Evolutionary conservation across 2,113 vertebrate genomes (phyloP).

Genomic region (Mobula hypostoma): DNA sequence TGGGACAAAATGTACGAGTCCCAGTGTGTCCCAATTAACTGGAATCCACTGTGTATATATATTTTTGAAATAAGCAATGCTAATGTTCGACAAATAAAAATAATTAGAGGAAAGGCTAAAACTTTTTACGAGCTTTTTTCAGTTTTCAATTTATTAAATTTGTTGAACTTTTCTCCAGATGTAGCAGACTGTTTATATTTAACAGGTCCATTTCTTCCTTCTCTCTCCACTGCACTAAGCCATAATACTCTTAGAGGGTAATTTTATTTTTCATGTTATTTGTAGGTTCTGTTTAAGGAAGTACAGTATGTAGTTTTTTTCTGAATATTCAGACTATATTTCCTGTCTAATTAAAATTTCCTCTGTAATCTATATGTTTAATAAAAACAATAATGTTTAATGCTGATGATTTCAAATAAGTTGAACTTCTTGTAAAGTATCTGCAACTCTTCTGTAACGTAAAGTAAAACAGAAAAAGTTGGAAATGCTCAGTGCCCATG

Average conservation of each 20-base stretch:
- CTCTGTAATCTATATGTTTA: slow-evolving; percentile 32
- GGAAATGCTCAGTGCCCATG: no score
- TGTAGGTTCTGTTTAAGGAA: slow-evolving; percentile 34
- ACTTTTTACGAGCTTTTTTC: background rate
- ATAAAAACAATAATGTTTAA: slow-evolving; percentile 28
- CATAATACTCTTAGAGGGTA: background rate
- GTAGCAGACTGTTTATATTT: background rate
- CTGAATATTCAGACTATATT: slow-evolving; percentile 23
- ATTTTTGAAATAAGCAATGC: background rate
- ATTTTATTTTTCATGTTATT: slow-evolving; percentile 27
- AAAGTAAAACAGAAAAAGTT: no score
- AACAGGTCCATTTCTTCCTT: background rate
- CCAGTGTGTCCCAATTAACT: no score
- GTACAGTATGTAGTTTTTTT: slow-evolving; percentile 15
- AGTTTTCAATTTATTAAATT: background rate
- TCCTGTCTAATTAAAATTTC: slow-evolving; percentile 23
- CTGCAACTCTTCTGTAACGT: background rate
- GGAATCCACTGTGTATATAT: no score
- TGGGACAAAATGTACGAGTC: no score
- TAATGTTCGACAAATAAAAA: background rate
- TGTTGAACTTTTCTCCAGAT: background rate
- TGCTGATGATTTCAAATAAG: slow-evolving; percentile 27
- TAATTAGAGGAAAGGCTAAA: background rate
- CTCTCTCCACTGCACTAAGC: background rate
- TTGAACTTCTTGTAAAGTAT: background rate